Conservation (phyloP, 2,113 vertebrate genomes). For the Naja naja region DNA sequence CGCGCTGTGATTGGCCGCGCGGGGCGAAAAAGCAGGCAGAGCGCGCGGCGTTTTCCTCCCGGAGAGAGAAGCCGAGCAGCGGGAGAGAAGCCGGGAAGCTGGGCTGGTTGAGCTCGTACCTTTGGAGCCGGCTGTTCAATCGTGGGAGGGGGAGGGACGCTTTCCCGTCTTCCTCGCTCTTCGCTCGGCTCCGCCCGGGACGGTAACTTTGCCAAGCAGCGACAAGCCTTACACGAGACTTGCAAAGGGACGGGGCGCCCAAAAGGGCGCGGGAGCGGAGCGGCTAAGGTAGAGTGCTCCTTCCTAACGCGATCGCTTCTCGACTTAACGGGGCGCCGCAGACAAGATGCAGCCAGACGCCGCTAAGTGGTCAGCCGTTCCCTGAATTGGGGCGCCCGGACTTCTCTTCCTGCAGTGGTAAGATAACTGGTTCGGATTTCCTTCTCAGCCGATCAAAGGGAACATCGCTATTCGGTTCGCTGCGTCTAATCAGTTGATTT, state of each 20-base stretch:
- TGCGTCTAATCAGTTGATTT: background rate
- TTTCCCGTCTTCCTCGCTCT: background rate
- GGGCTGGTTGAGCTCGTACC: background rate
- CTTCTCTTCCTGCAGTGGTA: constrained; percentile 51
- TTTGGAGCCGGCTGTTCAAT: background rate
- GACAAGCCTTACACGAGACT: background rate
- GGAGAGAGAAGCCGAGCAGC: background rate
- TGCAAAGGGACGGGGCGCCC: background rate
- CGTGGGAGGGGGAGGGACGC: no score
- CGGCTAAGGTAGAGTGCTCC: background rate
- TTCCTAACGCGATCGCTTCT: background rate
- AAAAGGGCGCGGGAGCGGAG: background rate
- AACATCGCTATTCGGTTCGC: no score
- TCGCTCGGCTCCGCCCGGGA: background rate
- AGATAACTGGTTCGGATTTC: background rate
- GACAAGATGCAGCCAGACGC: background rate
- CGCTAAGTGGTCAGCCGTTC: background rate
- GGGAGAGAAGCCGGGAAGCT: background rate
- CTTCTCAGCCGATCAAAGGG: background rate
- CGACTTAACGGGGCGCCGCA: no score
- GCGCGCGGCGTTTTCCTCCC: background rate
- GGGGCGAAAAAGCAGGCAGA: background rate
- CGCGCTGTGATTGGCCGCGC: background rate
- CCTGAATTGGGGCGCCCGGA: constrained; percentile 28
- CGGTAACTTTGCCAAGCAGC: background rate